phyloP scores from a whole-genome alignment of 2,113 vertebrate species.

The Acanthisitta chloris region DNA sequence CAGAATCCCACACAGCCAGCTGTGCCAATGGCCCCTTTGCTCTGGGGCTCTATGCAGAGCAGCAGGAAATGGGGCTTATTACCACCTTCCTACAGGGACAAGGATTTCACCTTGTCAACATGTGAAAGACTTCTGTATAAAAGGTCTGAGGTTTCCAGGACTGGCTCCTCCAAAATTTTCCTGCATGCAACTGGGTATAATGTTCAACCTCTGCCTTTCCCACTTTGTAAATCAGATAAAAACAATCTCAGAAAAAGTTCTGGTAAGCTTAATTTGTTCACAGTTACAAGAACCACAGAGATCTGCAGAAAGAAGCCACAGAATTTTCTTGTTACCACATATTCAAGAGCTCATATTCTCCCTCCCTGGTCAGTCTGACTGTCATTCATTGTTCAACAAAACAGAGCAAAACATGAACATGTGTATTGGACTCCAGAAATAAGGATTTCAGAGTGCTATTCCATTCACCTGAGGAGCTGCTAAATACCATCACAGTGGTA shows the following conservation, averaged over 20 bases:
- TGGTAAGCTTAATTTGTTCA: neutral
- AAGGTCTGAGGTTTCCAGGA: neutral
- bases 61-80: neutral
- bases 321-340: neutral
- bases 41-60: neutral
- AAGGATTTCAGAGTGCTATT: neutral
- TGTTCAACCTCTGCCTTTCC: neutral
- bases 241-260: neutral
- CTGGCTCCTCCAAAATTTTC: neutral
- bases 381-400: neutral
- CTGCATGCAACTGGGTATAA: neutral
- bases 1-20: neutral
- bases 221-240: neutral
- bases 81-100: neutral
- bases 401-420: neutral
- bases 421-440: neutral
- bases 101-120: neutral
- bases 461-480: neutral
- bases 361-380: neutral
- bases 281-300: neutral
- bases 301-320: neutral
- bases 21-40: neutral
- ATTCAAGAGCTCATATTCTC: neutral
- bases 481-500: conserved; percentile 18
- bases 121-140: neutral